A percentile compares a stretch with the other conserved stretches of the same genome.
Evolutionary conservation across 1,140 invertebrate species (phyloP).

Genomic region (Antheraea mylitta): DNA sequence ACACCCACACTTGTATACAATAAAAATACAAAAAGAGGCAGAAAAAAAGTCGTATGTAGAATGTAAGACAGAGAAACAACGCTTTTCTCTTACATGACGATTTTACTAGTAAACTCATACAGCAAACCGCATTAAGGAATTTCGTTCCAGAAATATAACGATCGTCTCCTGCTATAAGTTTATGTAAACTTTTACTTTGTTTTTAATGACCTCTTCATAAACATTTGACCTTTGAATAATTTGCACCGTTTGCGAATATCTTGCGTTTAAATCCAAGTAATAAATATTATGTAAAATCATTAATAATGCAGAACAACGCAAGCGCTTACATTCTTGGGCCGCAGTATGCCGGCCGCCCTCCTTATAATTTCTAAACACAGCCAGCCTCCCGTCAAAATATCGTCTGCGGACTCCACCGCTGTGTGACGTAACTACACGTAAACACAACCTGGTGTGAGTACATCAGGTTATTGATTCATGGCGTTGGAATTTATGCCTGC

Average conservation of each 20-base stretch:
- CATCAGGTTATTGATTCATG: constrained; percentile 74
- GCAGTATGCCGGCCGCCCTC: constrained; percentile 14
- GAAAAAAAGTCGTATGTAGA: no score
- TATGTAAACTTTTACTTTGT: background rate
- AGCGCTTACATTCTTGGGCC: constrained; percentile 3
- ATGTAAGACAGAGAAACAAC: no score
- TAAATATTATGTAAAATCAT: background rate
- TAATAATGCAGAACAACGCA: constrained; percentile 8
- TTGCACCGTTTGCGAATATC: background rate
- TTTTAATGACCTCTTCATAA: background rate
- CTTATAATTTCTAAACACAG: constrained; percentile 60
- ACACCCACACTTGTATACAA: no score
- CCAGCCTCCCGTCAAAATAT: constrained; percentile 70
- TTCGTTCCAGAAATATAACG: no score
- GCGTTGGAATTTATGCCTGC: constrained; percentile 64
- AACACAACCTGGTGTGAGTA: constrained; percentile 56
- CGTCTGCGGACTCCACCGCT: constrained; percentile 51
- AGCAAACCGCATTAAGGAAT: no score
- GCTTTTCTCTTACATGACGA: no score
- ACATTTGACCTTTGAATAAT: background rate
- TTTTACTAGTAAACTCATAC: no score
- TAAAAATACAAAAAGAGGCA: no score
- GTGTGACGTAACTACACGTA: constrained; percentile 57
- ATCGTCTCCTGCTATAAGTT: no score
- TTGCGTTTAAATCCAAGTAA: background rate